These are phyloP conservation scores for Tipula vernalis DNA, from an alignment of 2,888 invertebrate genomes.

Conservation along the genomic window DNA sequence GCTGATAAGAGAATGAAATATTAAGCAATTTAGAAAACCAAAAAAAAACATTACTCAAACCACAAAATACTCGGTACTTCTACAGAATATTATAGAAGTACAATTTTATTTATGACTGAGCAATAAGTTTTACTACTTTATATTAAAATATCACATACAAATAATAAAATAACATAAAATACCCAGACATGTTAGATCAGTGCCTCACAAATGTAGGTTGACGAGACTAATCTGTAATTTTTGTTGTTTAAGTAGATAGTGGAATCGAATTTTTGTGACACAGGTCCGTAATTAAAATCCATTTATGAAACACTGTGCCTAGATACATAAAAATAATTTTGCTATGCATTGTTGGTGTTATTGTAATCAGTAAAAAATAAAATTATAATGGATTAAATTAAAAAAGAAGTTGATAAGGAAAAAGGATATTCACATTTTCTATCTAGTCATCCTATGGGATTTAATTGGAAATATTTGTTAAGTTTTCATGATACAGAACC, in stretches of 20 bases:
- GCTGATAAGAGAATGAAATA: neutral
- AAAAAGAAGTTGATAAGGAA: neutral
- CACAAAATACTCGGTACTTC: too few relatives aligned
- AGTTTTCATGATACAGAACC: neutral
- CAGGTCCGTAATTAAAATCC: too few relatives aligned
- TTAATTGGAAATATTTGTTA: neutral
- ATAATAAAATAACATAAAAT: too few relatives aligned
- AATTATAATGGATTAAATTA: neutral
- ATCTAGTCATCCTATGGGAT: neutral
- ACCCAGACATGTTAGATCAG: too few relatives aligned
- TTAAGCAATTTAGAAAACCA: neutral
- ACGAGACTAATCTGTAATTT: too few relatives aligned
- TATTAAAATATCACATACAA: too few relatives aligned
- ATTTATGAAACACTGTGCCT: neutral
- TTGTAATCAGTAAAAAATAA: neutral
- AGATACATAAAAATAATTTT: neutral
- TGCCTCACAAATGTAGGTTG: too few relatives aligned
- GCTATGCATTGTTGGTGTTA: neutral
- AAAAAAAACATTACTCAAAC: neutral
- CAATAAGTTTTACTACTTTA: too few relatives aligned
- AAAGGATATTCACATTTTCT: neutral
- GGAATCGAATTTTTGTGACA: too few relatives aligned
- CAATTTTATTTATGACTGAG: too few relatives aligned
- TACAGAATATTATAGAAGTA: too few relatives aligned
- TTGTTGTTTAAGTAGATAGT: too few relatives aligned